Base-by-base conservation (phyloP, 2,888 invertebrate species). In the Panzeria rudis region DNA sequence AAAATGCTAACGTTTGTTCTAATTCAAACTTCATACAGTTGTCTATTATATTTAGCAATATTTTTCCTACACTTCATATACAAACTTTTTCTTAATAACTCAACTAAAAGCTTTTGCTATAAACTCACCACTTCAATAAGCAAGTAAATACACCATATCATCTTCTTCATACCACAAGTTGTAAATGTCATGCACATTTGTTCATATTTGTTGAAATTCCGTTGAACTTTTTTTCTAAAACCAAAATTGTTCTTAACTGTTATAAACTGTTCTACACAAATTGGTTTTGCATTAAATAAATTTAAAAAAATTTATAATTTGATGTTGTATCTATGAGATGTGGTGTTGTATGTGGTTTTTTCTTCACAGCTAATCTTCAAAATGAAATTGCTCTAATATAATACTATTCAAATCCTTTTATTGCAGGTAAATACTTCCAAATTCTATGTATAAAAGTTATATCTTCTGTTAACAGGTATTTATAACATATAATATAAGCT, bases 261-360 rank as follows among this genome's bases (percentile, higher is more conserved):
- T 50, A 8, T 50, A 11, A 61, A 38, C 13, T 44, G 17, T 44
- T 66, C 8, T 15, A 29, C 29, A 59, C 0, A 41, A 62, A 64
- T 71, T 69, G 72, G 64, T 23, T 71, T 54, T n/a, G 50, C 1
- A 35, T 13, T 64, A 47, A 56, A 0, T 11, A 44, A 64, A 41
- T 52, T 52, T 29, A 50, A 47, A 50, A 71, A 62, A 56, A n/a
- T 25, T 0, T 78, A 11, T 17, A 41, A 81, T 68, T 84, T 72
- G 23, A 66, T 84, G 84, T 84, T 84, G 76, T 80, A 47, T 80
- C 64, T 76, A 9, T 76, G 76, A 76, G 68, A 73, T 83, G 78
- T 84, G 84, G 71, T 84, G 84, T 84, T 84, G 68, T 72, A 73
- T 68, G 76, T 78, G 52, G 13, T 64, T 75, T 29, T 61, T 61